Conservation (phyloP, 2,113 vertebrate species). For the Atrichornis clamosus region DNA sequence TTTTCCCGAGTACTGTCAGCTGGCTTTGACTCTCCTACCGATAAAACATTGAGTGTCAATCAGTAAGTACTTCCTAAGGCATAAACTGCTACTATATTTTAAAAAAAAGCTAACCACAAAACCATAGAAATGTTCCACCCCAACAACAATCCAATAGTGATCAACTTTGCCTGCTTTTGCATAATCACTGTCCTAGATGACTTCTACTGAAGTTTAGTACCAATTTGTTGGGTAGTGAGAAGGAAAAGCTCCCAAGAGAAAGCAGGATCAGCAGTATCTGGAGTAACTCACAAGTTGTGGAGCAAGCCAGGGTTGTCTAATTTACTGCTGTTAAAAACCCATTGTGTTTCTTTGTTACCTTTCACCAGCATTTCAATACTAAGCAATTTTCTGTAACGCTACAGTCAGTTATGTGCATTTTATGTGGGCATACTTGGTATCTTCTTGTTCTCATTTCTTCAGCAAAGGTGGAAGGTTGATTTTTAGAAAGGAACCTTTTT, state of each 20-base stretch:
- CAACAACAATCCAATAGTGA: background rate
- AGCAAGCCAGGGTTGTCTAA: background rate
- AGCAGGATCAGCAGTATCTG: background rate
- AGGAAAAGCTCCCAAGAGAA: background rate
- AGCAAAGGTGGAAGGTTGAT: background rate
- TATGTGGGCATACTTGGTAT: background rate
- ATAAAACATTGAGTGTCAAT: background rate
- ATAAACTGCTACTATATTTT: background rate
- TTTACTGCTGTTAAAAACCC: background rate
- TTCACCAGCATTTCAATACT: background rate
- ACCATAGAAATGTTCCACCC: background rate
- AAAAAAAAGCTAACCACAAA: background rate
- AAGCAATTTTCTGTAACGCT: background rate
- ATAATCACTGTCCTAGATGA: background rate
- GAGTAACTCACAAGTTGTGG: background rate
- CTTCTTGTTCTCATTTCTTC: background rate
- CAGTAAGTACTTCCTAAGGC: background rate
- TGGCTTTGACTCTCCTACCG: background rate
- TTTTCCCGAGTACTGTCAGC: background rate
- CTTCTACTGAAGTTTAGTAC: background rate
- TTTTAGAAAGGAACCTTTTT: background rate
- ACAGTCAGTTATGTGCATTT: background rate
- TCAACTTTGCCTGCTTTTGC: background rate
- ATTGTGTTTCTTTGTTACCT: background rate
- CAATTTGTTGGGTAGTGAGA: background rate